Base-by-base conservation (phyloP, 2,888 invertebrate genomes). In the Diabrotica balteata region DNA sequence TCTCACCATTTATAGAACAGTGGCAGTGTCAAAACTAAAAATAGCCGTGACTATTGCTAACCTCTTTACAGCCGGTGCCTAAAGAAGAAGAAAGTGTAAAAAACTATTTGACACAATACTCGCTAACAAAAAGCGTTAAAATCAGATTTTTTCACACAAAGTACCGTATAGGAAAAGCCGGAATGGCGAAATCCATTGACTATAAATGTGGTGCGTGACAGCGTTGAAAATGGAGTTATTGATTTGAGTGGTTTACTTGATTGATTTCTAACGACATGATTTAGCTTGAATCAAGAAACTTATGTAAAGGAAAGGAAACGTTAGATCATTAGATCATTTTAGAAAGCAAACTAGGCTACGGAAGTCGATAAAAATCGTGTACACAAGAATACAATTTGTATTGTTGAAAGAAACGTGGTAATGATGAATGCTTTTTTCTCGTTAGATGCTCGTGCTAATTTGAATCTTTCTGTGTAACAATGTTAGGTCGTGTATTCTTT, bases 201-300 rank as follows among this genome's bases (percentile, higher is more conserved):
- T 32, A 32, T 32, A 32, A 32, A 32, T 32, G 32, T 32, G 4
- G 32, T 32, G 47, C 47, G 10, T 47, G 47, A 47, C 47, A 47
- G 47, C 8, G 10, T 9, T 47, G 47, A 47, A 47, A 10, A 55
- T 32, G 57, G 61, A 51, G 52, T 61, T 22, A 66, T 44, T 45
- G 57, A 55, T 50, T 66, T 57, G 50, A 55, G 52, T 61, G 47
- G 61, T 57, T 58, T 42, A 57, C 47, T 66, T 61, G 61, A 66
- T 66, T 66, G 66, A 66, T 66, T 66, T 66, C 61, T 58, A 61
- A 66, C 47, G 66, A 50, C 57, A 57, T 61, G 65, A 66, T 66
- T 60, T 60, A 44, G 42, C n/a, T 11, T 45, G 42, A n/a, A n/a
- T 50, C 53, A 45, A 55, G 54, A 54, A 59, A 47, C 17, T 66